These are phyloP conservation scores for Pseudomyrmex concolor DNA, from an alignment of 1,140 invertebrate genomes.

Conservation along the genomic window DNA sequence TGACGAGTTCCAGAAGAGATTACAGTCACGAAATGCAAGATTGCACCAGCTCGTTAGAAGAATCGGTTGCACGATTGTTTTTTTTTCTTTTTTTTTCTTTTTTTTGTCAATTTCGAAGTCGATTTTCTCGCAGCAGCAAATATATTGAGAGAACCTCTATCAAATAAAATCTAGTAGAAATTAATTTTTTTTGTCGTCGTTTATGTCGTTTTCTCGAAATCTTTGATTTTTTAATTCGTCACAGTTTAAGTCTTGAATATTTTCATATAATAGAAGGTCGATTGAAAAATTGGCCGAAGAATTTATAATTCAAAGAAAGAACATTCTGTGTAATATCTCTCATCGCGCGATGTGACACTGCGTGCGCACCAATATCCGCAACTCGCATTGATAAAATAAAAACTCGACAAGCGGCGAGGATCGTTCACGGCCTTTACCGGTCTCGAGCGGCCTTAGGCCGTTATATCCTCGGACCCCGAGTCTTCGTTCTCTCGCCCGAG, in stretches of 20 bases:
- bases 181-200: no score
- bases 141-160: no score
- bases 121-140: not conserved
- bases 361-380: not conserved
- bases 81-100: not conserved
- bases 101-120: not conserved
- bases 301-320: not conserved
- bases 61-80: no score
- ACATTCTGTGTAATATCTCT: not conserved
- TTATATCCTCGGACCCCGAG: conserved; percentile 48
- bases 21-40: not conserved
- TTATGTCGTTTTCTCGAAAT: no score
- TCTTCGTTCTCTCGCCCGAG: conserved; percentile 51
- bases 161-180: no score
- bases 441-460: conserved; percentile 25
- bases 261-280: not conserved
- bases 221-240: no score
- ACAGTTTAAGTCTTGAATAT: not conserved
- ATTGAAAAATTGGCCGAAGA: not conserved
- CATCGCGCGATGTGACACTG: not conserved
- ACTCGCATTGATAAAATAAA: not conserved
- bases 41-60: no score
- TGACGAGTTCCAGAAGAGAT: not conserved
- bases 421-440: conserved; percentile 24
- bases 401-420: conserved; percentile 16